A percentile compares a stretch with the other conserved stretches of the same genome.
These are phyloP conservation scores for Pangasius krempfi DNA, from an alignment of 2,797 vertebrate genomes.

Conservation along the genomic window DNA sequence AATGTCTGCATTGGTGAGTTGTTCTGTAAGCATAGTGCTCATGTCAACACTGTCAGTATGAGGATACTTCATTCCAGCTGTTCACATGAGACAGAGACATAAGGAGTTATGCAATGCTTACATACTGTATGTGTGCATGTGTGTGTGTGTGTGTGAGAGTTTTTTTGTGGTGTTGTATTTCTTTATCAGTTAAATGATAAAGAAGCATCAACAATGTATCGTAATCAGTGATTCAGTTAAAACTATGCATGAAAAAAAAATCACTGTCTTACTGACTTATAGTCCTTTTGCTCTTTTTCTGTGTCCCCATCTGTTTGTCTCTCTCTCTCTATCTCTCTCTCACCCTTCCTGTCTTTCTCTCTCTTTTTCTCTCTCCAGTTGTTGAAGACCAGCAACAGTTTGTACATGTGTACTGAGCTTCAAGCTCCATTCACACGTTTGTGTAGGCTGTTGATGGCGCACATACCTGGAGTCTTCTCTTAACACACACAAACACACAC, in stretches of 20 bases:
- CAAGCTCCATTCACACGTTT: slow-evolving; percentile 40
- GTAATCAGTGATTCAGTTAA: slow-evolving; percentile 30
- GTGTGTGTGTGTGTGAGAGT: slow-evolving; percentile 16
- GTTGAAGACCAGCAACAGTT: slow-evolving; percentile 54
- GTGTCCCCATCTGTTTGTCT: slow-evolving; percentile 40
- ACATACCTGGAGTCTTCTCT: slow-evolving; percentile 27
- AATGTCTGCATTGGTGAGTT: background rate
- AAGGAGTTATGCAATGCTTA: slow-evolving; percentile 3
- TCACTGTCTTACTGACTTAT: slow-evolving; percentile 34
- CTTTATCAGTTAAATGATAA: slow-evolving; percentile 45
- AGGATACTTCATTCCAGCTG: background rate
- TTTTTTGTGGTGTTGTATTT: slow-evolving; percentile 29
- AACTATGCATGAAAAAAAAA: slow-evolving; percentile 20
- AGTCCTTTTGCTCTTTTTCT: slow-evolving; percentile 53
- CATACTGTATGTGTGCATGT: background rate
- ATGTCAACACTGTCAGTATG: background rate
- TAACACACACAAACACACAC: slow-evolving; percentile 23
- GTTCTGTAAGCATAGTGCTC: slow-evolving; percentile 1
- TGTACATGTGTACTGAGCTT: slow-evolving; percentile 55
- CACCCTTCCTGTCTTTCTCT: slow-evolving; percentile 41
- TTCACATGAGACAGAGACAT: background rate
- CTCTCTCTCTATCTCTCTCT: slow-evolving; percentile 32
- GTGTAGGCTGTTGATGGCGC: slow-evolving; percentile 39
- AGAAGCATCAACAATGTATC: slow-evolving; percentile 34
- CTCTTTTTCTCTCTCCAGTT: slow-evolving; percentile 44